phyloP scores from a whole-genome alignment of 2,797 vertebrate genomes.

The Rhabdophis nuchalis region DNA sequence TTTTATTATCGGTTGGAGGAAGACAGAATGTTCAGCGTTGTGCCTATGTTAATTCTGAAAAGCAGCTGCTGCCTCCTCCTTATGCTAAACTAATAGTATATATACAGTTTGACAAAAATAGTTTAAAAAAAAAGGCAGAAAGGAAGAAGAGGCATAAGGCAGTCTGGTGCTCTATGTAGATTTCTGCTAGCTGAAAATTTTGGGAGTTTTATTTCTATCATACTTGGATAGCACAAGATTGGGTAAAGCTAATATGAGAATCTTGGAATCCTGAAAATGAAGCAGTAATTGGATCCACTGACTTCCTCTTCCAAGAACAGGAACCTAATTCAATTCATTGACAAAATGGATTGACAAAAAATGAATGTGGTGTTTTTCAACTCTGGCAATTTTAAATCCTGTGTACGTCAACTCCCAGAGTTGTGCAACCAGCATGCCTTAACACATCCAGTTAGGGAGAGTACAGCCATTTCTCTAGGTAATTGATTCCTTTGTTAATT shows the following conservation, averaged over 20 bases:
- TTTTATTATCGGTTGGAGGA: not conserved
- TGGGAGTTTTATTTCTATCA: not conserved
- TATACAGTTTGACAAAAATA: not conserved
- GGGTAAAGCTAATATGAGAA: not conserved
- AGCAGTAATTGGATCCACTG: not conserved
- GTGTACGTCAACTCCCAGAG: not conserved
- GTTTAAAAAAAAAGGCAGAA: not conserved
- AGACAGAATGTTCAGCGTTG: not conserved
- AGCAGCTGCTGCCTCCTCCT: not conserved
- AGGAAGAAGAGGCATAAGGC: not conserved
- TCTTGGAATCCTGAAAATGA: not conserved
- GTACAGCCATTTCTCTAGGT: not conserved
- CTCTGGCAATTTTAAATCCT: not conserved
- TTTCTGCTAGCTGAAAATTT: not conserved
- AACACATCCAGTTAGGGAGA: not conserved
- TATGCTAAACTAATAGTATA: not conserved
- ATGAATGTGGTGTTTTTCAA: not conserved
- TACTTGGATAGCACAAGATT: not conserved
- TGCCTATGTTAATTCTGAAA: not conserved
- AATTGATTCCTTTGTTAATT: not conserved
- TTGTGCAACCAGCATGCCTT: not conserved
- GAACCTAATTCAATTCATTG: not conserved
- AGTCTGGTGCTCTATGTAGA: not conserved
- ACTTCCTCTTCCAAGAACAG: not conserved
- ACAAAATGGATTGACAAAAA: not conserved